Evolutionary conservation across 2,888 invertebrate species (phyloP), one percentile per base, ranked within the genome.

Genomic region (Halocaridina rubra): DNA sequence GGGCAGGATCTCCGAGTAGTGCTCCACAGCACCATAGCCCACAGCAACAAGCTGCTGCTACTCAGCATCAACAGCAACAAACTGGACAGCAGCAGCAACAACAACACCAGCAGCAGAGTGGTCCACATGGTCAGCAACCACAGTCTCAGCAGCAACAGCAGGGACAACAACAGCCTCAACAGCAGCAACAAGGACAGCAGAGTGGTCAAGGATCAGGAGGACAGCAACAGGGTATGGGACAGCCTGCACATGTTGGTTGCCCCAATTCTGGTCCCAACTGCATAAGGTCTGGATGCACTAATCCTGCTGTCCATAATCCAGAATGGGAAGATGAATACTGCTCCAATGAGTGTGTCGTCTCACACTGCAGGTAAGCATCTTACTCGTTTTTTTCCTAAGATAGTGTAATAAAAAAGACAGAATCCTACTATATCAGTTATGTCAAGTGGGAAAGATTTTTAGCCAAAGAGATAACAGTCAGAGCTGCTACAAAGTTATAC

Each of bases 281-380:
- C 92, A 96, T 96, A 90, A 94, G 97, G 87, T 95, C 95, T 90
- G 97, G 97, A 89, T 98, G 98, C 92, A 94, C 94, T 88, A 98
- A 98, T 92, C 94, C 95, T 67, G 97, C 97, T 88, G 95, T 97
- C 90, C 94, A 96, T 89, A 97, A 96, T 92, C 95, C 95, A 88
- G 97, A 97, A 92, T 98, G 98, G 98, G 98, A 98, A 91, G 96
- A 96, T 91, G 98, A 98, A 91, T 98, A 97, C 91, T 98, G 98
- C 93, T 97, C 97, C 92, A 97, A 97, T 92, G 97, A 98, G 92
- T 98, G 98, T 92, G 98, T 98, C 88, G 96, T 97, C 91, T 96
- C 95, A 91, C 98, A 98, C 92, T 98, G 98, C 94, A 95, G 97
- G 94, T 94, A 91, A 88, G 90, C 19, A 39, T 33, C 39, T 22